A percentile compares a stretch with the other conserved stretches of the same genome.
Evolutionary conservation across 2,113 vertebrate genomes (phyloP).

Genomic region (Neogobius melanostomus): DNA sequence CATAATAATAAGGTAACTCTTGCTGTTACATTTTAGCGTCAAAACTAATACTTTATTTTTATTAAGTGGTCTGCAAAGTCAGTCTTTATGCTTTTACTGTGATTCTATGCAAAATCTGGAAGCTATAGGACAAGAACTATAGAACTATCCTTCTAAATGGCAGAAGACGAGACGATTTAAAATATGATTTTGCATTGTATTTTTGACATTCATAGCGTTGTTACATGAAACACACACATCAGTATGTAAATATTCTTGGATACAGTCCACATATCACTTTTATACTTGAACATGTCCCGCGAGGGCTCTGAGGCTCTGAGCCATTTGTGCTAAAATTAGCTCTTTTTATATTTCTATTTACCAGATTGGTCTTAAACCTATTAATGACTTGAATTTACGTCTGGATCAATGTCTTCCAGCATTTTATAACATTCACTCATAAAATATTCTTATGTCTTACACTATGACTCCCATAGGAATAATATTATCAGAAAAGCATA

Average conservation of each 20-base stretch:
- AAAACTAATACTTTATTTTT: background rate
- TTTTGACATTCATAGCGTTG: background rate
- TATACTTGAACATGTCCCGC: conserved; percentile 26
- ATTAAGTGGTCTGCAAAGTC: background rate
- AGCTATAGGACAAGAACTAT: too few relatives aligned
- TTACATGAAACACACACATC: conserved; percentile 9
- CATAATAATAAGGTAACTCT: background rate
- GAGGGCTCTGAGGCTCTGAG: conserved; percentile 9
- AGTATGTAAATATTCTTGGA: conserved; percentile 24
- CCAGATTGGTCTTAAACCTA: conserved; percentile 12
- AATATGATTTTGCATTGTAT: conserved; percentile 11
- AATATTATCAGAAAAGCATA: conserved; percentile 1
- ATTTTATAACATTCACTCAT: conserved; percentile 33
- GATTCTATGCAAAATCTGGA: background rate
- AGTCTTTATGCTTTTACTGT: background rate
- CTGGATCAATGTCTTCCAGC: conserved; percentile 35
- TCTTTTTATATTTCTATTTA: conserved; percentile 13
- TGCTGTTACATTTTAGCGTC: background rate
- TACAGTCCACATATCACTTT: conserved; percentile 23
- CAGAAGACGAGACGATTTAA: background rate
- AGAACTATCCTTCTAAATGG: background rate
- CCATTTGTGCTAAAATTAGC: conserved; percentile 16
- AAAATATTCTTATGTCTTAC: conserved; percentile 3
- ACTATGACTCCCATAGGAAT: conserved; percentile 18
- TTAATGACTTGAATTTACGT: conserved; percentile 11